A percentile compares a stretch with the other conserved stretches of the same genome.
These are phyloP conservation scores for Tribolium castaneum DNA, from an alignment of 1,140 invertebrate genomes.

Conservation along the genomic window DNA sequence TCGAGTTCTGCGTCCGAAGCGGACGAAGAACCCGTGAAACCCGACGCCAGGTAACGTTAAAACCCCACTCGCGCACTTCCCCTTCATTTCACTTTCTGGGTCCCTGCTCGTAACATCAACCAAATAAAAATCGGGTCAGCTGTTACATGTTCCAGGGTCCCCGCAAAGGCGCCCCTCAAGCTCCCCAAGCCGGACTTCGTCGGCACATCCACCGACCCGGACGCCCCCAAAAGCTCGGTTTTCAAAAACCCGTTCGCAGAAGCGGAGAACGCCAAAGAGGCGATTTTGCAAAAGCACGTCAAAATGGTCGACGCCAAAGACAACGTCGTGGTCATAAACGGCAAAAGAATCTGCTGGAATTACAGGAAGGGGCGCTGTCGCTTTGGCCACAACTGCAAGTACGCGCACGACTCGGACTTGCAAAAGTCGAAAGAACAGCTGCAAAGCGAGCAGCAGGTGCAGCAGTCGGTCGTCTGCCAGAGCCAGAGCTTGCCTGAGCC, in stretches of 20 bases:
- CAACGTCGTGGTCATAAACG: constrained; percentile 82
- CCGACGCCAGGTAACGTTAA: background rate
- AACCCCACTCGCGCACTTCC: background rate
- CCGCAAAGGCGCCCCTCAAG: constrained; percentile 51
- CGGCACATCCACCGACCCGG: constrained; percentile 53
- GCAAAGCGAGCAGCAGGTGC: constrained; percentile 68
- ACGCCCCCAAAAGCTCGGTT: constrained; percentile 69
- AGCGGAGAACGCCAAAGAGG: constrained; percentile 87
- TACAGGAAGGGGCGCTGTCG: constrained; percentile 90
- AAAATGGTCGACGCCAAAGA: constrained; percentile 87
- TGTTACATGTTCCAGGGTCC: constrained; percentile 59
- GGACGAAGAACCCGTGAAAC: background rate
- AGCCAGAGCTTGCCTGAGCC: constrained; percentile 60
- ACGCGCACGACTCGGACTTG: constrained; percentile 90
- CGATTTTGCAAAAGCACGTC: constrained; percentile 91
- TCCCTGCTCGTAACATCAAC: constrained; percentile 9
- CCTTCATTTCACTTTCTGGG: background rate
- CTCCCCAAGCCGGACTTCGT: constrained; percentile 69
- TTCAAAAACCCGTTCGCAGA: constrained; percentile 92
- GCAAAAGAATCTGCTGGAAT: constrained; percentile 93
- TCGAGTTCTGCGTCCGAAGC: constrained; percentile 58
- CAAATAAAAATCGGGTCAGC: constrained; percentile 59
- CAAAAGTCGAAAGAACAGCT: constrained; percentile 70
- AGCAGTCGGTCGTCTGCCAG: constrained; percentile 66
- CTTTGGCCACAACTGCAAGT: constrained; percentile 93